Percentiles rank a stretch among this genome's conserved stretches.
These are phyloP conservation scores for Magallana ariakensis DNA, from an alignment of 1,140 invertebrate species.

Conservation along the genomic window DNA sequence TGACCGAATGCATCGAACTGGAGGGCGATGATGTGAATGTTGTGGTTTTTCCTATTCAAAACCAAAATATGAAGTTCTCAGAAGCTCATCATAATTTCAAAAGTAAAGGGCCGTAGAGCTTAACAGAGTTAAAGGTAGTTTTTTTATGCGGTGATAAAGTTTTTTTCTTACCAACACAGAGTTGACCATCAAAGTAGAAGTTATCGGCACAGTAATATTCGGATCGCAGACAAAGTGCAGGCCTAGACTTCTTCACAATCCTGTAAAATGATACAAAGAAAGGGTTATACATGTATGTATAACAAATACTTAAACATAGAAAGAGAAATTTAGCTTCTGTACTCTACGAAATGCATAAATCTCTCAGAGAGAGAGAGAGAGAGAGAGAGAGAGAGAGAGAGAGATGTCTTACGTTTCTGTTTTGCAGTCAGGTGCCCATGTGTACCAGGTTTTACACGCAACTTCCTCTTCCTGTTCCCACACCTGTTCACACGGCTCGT, in stretches of 20 bases:
- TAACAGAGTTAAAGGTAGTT: too few relatives aligned
- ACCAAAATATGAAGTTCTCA: neutral
- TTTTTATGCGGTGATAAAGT: neutral
- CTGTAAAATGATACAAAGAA: neutral
- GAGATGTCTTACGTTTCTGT: neutral
- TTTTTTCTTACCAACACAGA: neutral
- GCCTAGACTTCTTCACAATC: neutral
- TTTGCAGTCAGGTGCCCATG: slow-evolving; percentile 25
- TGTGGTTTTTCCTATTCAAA: neutral
- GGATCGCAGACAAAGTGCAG: neutral
- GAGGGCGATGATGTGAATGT: neutral
- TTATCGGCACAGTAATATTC: neutral
- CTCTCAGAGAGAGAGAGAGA: too few relatives aligned
- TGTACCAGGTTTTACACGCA: slow-evolving; percentile 11
- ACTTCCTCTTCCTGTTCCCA: slow-evolving; percentile 1
- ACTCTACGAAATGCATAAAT: too few relatives aligned
- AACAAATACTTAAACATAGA: too few relatives aligned
- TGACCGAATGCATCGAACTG: neutral
- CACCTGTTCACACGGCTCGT: slow-evolving; percentile 6
- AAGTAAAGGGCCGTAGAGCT: too few relatives aligned
- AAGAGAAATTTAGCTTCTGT: too few relatives aligned
- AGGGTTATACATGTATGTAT: too few relatives aligned
- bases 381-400: neutral
- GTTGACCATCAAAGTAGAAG: slow-evolving; percentile 7
- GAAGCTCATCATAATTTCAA: too few relatives aligned